phyloP scores from a whole-genome alignment of 2,113 vertebrate genomes.

The Casuarius casuarius region DNA sequence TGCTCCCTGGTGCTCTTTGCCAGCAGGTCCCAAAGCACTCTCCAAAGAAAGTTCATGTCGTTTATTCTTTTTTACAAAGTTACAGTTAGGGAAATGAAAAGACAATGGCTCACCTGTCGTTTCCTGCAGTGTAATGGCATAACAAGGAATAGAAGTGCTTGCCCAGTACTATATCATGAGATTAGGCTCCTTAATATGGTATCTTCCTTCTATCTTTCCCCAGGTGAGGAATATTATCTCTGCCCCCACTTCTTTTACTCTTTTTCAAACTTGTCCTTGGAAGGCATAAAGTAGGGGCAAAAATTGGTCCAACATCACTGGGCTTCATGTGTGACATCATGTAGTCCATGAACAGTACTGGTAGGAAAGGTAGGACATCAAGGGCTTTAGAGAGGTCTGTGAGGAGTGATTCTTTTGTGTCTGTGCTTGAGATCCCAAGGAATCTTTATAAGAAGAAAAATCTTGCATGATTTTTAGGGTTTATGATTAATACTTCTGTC shows the following conservation, averaged over 20 bases:
- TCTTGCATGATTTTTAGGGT: background rate
- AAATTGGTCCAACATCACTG: background rate
- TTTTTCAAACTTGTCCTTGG: background rate
- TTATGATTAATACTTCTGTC: background rate
- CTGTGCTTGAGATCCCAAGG: background rate
- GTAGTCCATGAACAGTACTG: background rate
- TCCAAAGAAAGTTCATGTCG: fast-evolving
- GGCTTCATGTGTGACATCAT: background rate
- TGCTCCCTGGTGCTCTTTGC: background rate
- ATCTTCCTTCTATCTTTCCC: background rate
- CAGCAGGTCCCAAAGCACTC: background rate
- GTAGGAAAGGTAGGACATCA: background rate
- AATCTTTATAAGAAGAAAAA: background rate
- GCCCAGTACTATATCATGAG: background rate
- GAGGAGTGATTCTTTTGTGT: background rate
- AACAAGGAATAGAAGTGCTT: background rate
- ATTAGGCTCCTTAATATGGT: background rate
- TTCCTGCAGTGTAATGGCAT: background rate
- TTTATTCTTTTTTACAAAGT: background rate
- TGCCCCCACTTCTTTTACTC: background rate
- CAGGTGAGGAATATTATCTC: background rate
- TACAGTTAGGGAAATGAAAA: background rate
- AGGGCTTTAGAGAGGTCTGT: background rate
- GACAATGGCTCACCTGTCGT: background rate
- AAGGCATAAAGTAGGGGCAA: background rate